Percentiles rank a stretch among this genome's conserved stretches.
phyloP scores from a whole-genome alignment of 1,140 invertebrate species.

The Philotrypesis tridentata region DNA sequence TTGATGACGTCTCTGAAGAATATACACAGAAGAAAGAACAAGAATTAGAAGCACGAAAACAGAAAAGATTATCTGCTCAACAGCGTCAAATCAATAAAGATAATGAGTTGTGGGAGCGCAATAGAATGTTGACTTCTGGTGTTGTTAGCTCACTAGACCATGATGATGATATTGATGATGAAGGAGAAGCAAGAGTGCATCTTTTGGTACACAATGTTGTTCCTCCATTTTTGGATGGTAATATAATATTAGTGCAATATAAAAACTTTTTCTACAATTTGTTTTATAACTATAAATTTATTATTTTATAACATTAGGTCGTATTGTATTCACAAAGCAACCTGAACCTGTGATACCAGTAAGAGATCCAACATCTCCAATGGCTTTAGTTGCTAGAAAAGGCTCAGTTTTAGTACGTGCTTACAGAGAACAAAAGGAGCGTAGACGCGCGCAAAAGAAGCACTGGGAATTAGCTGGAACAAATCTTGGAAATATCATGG shows the following conservation, averaged over 20 bases:
- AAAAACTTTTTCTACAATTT: slow-evolving; percentile 1
- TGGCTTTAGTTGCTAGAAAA: slow-evolving; percentile 97
- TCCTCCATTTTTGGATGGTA: slow-evolving; percentile 97
- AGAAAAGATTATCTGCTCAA: slow-evolving; percentile 94
- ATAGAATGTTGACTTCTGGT: slow-evolving; percentile 97
- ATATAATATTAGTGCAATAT: slow-evolving; percentile 10
- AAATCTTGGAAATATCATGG: slow-evolving; percentile 96
- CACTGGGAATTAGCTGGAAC: slow-evolving; percentile 99
- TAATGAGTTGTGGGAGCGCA: slow-evolving; percentile 99
- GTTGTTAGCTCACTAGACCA: slow-evolving; percentile 92
- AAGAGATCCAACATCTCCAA: slow-evolving; percentile 97
- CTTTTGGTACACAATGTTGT: slow-evolving; percentile 98
- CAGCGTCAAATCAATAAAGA: slow-evolving; percentile 97
- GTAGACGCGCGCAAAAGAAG: slow-evolving; percentile 96
- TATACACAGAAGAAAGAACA: slow-evolving; percentile 94
- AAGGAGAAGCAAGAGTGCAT: slow-evolving; percentile 94
- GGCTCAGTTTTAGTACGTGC: slow-evolving; percentile 92
- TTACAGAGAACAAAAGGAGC: slow-evolving; percentile 96
- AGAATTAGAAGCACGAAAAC: slow-evolving; percentile 91
- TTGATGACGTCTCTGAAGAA: slow-evolving; percentile 90
- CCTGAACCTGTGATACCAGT: slow-evolving; percentile 84
- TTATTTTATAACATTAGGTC: slow-evolving; percentile 60
- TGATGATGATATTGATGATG: slow-evolving; percentile 95
- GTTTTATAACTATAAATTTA: neutral
- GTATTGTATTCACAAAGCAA: slow-evolving; percentile 99